Evolutionary conservation across 2,113 vertebrate species (phyloP).

Genomic region (Amia ocellicauda): DNA sequence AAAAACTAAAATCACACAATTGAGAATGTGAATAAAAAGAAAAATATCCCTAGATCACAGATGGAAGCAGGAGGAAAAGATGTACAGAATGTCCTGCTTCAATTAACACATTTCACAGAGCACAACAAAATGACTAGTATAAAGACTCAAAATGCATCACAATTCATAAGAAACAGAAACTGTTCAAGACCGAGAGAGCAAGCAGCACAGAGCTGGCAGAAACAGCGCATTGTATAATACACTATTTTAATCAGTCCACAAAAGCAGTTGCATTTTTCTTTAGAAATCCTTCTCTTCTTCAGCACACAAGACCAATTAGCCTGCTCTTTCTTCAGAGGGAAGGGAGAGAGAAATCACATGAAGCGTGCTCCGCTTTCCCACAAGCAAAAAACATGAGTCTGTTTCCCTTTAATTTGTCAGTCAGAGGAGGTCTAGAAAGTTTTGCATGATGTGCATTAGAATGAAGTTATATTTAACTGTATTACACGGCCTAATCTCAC

Average conservation of each 20-base stretch:
- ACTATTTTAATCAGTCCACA: background rate
- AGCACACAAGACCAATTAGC: conserved; percentile 22
- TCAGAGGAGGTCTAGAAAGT: background rate
- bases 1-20: too few relatives aligned
- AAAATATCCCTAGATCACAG: too few relatives aligned
- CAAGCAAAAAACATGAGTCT: conserved; percentile 19
- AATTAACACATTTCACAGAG: too few relatives aligned
- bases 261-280: background rate
- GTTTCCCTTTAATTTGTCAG: conserved; percentile 14
- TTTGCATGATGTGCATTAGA: background rate
- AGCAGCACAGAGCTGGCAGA: background rate
- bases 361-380: conserved; percentile 24
- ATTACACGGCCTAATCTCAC: too few relatives aligned
- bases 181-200: background rate
- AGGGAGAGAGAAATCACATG: background rate
- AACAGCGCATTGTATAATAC: too few relatives aligned
- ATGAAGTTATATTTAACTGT: background rate
- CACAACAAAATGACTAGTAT: too few relatives aligned
- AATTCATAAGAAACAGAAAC: too few relatives aligned
- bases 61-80: too few relatives aligned
- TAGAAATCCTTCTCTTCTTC: background rate
- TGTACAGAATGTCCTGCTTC: too few relatives aligned
- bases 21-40: too few relatives aligned
- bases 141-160: too few relatives aligned
- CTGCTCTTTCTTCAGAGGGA: conserved; percentile 2